Evolutionary conservation across 2,888 invertebrate species (phyloP).

Genomic region (Argyresthia goedartella): DNA sequence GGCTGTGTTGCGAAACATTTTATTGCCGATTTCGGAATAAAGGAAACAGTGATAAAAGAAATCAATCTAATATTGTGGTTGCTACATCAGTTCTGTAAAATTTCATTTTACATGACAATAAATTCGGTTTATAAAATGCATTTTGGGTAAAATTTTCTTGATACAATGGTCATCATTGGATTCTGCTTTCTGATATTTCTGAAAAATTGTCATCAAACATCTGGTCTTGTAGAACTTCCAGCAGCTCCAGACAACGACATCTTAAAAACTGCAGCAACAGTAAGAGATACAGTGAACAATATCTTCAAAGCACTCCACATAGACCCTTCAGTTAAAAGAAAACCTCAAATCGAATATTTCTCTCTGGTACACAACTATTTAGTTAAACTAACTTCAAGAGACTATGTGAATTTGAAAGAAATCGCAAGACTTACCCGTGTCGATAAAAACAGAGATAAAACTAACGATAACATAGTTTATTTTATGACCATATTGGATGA

Average conservation of each 20-base stretch:
- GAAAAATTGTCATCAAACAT: neutral
- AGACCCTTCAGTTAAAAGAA: constrained; percentile 15
- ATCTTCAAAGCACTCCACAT: constrained; percentile 32
- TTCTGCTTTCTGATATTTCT: neutral
- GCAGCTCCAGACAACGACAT: neutral
- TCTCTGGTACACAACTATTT: constrained; percentile 34
- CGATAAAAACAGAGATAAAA: constrained; percentile 12
- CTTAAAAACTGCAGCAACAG: neutral
- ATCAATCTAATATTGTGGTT: neutral
- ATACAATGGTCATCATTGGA: neutral
- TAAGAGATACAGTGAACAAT: constrained; percentile 19
- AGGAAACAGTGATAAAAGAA: neutral
- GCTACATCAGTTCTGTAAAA: neutral
- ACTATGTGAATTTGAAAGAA: constrained; percentile 27
- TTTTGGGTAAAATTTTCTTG: neutral
- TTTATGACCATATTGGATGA: constrained; percentile 33
- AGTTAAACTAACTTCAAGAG: constrained; percentile 26
- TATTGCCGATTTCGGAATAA: neutral
- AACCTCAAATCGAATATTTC: constrained; percentile 25
- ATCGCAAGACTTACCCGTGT: constrained; percentile 27
- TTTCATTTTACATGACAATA: too few species aligned
- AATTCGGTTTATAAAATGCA: too few species aligned
- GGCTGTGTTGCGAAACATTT: too few species aligned
- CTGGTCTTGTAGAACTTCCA: neutral
- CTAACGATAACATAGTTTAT: constrained; percentile 21